Base-by-base conservation (phyloP, 1,140 invertebrate species). In the Papilio glaucus region DNA sequence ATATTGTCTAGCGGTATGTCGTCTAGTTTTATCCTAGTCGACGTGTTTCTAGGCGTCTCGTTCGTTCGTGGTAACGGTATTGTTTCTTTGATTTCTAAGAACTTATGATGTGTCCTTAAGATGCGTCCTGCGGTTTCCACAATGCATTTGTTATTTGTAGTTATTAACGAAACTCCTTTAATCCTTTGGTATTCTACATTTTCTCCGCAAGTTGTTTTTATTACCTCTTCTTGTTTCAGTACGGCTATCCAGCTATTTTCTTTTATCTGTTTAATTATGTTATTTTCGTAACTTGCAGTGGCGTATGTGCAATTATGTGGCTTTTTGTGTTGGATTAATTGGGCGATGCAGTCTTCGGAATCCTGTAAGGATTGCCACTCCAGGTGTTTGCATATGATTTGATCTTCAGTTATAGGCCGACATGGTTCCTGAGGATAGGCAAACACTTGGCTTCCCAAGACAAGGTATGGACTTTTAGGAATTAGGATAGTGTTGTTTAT, bases 191-290 rank as follows among this genome's bases (percentile, higher is more conserved):
- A 80, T 63, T 77, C 45, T 15, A 77, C 60, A 4, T 80, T 65
- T 7, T 73, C 38, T 0, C 39, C 41, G 24, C 73, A 80, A 7
- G 39, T 75, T n/a, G 76, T 72, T 76, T 80, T 77, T 15, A 76
- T 74, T 21, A 78, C 70, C 57, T 75, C 75, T 45, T 77, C 74
- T 33, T 72, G 21, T 60, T 74, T 78, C 12, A 77, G 3, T 29
- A 79, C 73, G 6, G 71, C 49, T 45, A 75, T 77, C 77, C 77
- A 81, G 15, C 73, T 78, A 33, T 81, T 81, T 37, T 81, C 75
- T 62, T 81, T 72, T 1, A 81, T 77, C 74, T 81, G 77, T 62
- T 78, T 72, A 18, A 77, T 78, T n/a, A 75, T 74, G 21, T 74
- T 78, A 12, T 81, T 65, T 33, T 78, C 29, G 7, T 57, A 73